Evolutionary conservation across 2,797 vertebrate species (phyloP), one percentile per base, ranked within the genome.

Genomic region (Xenentodon cancila): DNA sequence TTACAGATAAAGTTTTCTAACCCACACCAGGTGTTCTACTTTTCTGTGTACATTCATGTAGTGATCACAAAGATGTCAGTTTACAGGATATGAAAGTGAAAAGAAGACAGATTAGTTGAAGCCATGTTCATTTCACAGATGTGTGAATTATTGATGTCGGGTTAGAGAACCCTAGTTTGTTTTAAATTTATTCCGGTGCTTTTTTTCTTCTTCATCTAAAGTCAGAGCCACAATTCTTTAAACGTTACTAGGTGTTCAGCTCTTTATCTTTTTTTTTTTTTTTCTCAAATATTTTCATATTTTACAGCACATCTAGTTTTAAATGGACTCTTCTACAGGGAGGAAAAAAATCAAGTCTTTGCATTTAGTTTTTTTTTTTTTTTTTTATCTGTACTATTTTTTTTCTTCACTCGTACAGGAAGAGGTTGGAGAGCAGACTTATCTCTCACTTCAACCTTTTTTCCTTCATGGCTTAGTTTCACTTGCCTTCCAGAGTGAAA

Each of bases 1-100:
- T 55, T 37, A 67, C 48, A 45, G 30, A 59, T 53, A 18, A 69
- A 73, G 62, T 40, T 2, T 12, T 63, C 54, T 68, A 69, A 78
- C 61, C 40, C 18, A 6, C 47, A 30, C 51, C 86, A 89, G 82
- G 84, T 90, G 82, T 84, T 86, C 51, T 22, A 27, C 66, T 70
- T 61, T 40, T 61, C 37, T 64, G 51, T 53, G 32, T 72, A 45
- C n/a, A 9, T 64, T 68, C 57, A 19, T 42, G 51, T 48, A 70
- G 60, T 54, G 30, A 77, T 71, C 59, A 46, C 62, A 49, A 59
- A 69, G 12, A 58, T 27, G 53, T 62, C 53, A 67, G 68, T 75
- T 73, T 75, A 53, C 15, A 49, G 51, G 50, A 74, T 68, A 82
- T 13, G 21, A 40, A 47, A 63, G 40, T 47, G 69, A 58, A 61